phyloP scores from a whole-genome alignment of 2,113 vertebrate species.

The Tachysurus vachellii region DNA sequence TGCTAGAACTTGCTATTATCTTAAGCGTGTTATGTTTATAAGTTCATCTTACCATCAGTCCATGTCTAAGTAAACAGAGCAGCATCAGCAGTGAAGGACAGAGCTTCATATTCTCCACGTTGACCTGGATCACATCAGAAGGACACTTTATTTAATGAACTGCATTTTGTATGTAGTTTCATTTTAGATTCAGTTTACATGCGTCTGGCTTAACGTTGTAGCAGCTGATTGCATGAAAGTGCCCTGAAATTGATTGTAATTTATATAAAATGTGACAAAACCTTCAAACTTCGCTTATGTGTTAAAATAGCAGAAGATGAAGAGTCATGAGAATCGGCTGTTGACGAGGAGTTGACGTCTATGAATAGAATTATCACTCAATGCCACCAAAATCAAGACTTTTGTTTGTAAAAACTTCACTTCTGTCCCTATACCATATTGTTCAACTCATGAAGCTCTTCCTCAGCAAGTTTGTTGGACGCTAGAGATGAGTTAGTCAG shows the following conservation, averaged over 20 bases:
- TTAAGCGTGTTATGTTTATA: neutral
- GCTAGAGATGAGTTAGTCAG: neutral
- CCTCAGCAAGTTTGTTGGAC: neutral
- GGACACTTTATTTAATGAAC: neutral
- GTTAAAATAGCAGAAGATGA: neutral
- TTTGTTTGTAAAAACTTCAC: neutral
- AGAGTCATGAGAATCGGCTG: neutral
- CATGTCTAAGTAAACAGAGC: slow-evolving; percentile 48
- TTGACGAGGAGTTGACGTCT: neutral
- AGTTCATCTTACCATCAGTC: slow-evolving; percentile 50
- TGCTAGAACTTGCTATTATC: neutral
- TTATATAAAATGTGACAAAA: neutral
- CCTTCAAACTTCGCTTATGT: neutral
- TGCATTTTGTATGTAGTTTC: neutral
- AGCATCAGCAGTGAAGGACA: slow-evolving; percentile 52
- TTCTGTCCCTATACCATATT: neutral
- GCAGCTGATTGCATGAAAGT: neutral
- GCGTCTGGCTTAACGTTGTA: neutral
- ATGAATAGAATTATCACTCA: neutral
- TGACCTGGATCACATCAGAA: slow-evolving; percentile 41
- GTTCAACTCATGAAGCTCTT: neutral
- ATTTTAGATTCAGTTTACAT: neutral
- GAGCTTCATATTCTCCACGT: slow-evolving; percentile 56
- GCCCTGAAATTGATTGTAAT: neutral
- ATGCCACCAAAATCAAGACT: neutral